Percentiles rank a stretch among this genome's conserved stretches.
Conservation (phyloP, 2,113 vertebrate species). For the Osmerus eperlanus region DNA sequence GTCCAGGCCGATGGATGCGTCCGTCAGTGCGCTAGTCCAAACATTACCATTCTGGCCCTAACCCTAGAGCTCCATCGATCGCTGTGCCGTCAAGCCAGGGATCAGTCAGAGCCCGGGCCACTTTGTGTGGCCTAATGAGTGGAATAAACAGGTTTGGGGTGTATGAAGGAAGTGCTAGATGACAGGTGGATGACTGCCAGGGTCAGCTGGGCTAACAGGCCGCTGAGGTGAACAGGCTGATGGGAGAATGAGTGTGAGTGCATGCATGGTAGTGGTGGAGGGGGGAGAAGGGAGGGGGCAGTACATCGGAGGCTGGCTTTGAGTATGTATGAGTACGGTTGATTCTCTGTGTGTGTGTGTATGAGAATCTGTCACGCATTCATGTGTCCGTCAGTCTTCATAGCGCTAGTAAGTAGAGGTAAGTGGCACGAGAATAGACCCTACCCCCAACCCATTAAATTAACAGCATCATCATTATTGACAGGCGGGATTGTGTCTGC, state of each 20-base stretch:
- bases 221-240: neutral
- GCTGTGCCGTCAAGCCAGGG: conserved; percentile 15
- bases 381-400: too few species aligned
- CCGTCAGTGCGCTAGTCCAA: conserved; percentile 21
- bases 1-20: conserved; percentile 17
- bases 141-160: conserved; percentile 27
- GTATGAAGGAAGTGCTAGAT: conserved; percentile 11
- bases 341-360: too few species aligned
- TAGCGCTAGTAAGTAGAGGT: too few species aligned
- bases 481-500: neutral
- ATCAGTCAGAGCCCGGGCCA: conserved; percentile 11
- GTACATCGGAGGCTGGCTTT: too few species aligned
- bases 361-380: too few species aligned
- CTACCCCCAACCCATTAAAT: too few species aligned
- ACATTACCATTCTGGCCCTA: conserved; percentile 39
- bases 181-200: conserved; percentile 20
- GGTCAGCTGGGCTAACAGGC: conserved; percentile 19
- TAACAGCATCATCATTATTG: too few species aligned
- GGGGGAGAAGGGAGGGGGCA: neutral
- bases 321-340: too few species aligned
- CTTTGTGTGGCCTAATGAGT: conserved; percentile 41
- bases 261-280: neutral
- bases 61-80: conserved; percentile 32
- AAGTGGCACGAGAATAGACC: too few species aligned
- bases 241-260: neutral